Base-by-base conservation (phyloP, 2,888 invertebrate genomes). In the Mythimna lalbum region DNA sequence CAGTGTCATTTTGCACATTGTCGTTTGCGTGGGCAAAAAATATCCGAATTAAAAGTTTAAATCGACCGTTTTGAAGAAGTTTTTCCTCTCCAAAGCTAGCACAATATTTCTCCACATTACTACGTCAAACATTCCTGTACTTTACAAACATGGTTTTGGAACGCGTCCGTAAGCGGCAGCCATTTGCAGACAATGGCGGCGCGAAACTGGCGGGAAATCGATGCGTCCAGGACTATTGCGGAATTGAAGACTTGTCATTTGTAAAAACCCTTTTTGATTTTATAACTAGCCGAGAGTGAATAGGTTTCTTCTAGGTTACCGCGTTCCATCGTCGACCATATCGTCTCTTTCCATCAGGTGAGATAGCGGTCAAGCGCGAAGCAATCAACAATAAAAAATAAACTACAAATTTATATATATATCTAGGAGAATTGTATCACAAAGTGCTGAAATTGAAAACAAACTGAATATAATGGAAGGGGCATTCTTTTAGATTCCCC, bases 171-270 rank as follows among this genome's bases (percentile, higher is more conserved):
- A 94, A 92, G 88, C 90, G 91, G 91, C 81, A 78, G 90, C 92
- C 91, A 93, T 93, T 95, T 93, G 93, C 94, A 94, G 94, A 94
- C 94, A 94, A 94, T 94, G 89, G 93, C 89, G 89, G 78, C 72
- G 80, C 76, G 49, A 63, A 76, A 73, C 85, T 85, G 90, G 91
- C 91, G 91, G 92, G 90, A 92, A 91, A 90, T 88, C 87, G 88
- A 88, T 88, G 87, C 87, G 87, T 85, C 87, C 88, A 83, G 90
- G 85, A 89, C 89, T 92, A 91, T 92, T 92, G 92, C 89, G 89
- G 81, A 68, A 78, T 81, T 64, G 59, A 64, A 69, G 60, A 47
- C 53, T 68, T 67, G 55, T 53, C 53, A 61, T 73, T 75, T 47
- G n/a, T 75, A 50, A 52, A 56, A 65, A 47, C 9, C 23, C 31